These are phyloP conservation scores for Euspilapteryx auroguttella DNA, from an alignment of 2,888 invertebrate species.

Conservation along the genomic window DNA sequence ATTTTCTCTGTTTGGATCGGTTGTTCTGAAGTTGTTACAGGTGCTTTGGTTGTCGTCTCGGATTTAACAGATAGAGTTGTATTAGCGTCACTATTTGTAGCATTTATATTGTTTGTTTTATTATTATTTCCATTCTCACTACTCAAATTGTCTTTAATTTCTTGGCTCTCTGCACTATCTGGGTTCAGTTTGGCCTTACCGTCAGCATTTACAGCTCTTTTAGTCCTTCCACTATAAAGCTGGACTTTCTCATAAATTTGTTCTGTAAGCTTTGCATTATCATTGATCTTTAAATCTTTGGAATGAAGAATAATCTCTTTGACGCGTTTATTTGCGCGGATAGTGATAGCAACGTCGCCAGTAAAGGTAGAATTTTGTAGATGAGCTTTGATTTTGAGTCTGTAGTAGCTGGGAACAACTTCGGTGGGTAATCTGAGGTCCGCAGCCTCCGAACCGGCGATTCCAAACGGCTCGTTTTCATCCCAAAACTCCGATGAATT, in stretches of 20 bases:
- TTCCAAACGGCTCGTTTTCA: conserved; percentile 38
- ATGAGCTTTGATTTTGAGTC: conserved; percentile 55
- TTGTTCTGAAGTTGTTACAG: too few species aligned
- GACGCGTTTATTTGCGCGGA: conserved; percentile 31
- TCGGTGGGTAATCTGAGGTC: conserved; percentile 42
- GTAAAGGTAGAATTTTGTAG: conserved; percentile 39
- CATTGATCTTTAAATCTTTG: conserved; percentile 37
- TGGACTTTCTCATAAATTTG: conserved; percentile 42
- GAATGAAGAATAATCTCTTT: conserved; percentile 53
- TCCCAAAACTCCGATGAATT: conserved; percentile 33
- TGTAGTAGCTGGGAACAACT: conserved; percentile 59
- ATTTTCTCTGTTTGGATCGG: too few species aligned
- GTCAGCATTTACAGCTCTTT: too few species aligned
- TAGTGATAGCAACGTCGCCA: conserved; percentile 47
- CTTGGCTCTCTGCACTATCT: too few species aligned
- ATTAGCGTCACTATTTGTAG: too few species aligned
- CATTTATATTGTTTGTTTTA: conserved; percentile 8
- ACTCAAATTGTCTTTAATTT: conserved; percentile 6
- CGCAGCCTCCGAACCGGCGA: conserved; percentile 18
- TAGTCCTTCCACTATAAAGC: too few species aligned
- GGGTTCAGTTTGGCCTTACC: too few species aligned
- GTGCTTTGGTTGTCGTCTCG: too few species aligned
- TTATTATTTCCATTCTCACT: conserved; percentile 3
- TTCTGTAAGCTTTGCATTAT: conserved; percentile 37
- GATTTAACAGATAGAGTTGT: too few species aligned